These are phyloP conservation scores for Ctenodactylus gundi DNA, from an alignment of 2,113 vertebrate species.

Conservation along the genomic window DNA sequence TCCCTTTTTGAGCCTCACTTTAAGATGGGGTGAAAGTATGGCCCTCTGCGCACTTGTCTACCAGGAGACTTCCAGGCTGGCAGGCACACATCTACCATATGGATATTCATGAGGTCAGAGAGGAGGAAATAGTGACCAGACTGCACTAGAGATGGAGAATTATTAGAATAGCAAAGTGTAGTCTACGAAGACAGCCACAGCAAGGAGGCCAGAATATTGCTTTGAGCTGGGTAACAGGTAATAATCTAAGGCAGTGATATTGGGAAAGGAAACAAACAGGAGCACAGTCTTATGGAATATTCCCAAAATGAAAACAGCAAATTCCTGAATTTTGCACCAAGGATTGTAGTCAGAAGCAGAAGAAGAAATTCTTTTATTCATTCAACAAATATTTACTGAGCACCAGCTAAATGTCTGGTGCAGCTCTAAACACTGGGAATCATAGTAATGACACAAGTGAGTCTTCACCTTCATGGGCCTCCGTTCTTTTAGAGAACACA, in stretches of 20 bases:
- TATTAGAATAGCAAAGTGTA: not conserved
- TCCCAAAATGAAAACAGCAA: not conserved
- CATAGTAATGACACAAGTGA: not conserved
- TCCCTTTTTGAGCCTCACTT: not conserved
- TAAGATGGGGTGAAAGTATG: not conserved
- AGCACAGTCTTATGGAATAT: not conserved
- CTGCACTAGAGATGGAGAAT: not conserved
- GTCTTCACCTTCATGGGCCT: not conserved
- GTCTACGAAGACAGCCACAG: not conserved
- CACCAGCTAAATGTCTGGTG: not conserved
- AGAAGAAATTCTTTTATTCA: not conserved
- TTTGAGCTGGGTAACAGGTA: accelerated
- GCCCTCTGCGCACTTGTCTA: not conserved
- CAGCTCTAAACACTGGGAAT: not conserved
- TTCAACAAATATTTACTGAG: not conserved
- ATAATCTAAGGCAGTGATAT: not conserved
- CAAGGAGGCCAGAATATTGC: not conserved
- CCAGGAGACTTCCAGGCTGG: not conserved
- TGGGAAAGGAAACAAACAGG: not conserved
- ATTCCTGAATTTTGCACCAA: not conserved
- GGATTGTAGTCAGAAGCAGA: not conserved
- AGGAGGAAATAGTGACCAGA: not conserved
- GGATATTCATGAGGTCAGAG: not conserved
- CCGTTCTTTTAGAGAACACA: not conserved
- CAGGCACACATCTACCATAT: too few species aligned